Percentiles rank a stretch among this genome's conserved stretches.
These are phyloP conservation scores for Rousettus madagascariensis DNA, from an alignment of 2,797 vertebrate species.

Conservation along the genomic window DNA sequence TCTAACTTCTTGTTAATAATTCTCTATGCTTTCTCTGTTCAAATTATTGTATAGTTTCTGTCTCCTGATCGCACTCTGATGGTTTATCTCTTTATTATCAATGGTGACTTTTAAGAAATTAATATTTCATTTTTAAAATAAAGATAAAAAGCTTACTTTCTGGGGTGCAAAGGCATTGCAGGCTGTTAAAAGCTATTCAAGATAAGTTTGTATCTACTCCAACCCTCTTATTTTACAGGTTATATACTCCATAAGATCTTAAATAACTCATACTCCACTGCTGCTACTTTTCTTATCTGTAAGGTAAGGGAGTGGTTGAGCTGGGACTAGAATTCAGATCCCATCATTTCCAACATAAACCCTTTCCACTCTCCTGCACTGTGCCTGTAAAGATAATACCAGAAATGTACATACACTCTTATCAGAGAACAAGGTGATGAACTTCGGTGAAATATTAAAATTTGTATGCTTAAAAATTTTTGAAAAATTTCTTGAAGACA, in stretches of 20 bases:
- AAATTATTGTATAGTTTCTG: background rate
- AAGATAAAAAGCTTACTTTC: constrained; percentile 47
- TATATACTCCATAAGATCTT: background rate
- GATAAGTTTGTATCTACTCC: background rate
- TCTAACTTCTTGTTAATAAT: background rate
- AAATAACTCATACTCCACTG: background rate
- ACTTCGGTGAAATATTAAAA: background rate
- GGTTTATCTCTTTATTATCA: background rate
- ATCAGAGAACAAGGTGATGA: background rate
- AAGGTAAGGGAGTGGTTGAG: background rate
- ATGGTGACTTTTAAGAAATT: background rate
- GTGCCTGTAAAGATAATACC: background rate
- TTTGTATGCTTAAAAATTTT: background rate
- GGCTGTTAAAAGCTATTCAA: background rate
- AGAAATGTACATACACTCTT: background rate
- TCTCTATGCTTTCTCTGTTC: background rate
- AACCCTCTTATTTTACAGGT: background rate
- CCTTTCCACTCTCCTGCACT: background rate
- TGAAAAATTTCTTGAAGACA: background rate
- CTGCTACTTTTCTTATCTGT: background rate
- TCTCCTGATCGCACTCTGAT: background rate
- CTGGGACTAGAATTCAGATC: background rate
- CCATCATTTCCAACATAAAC: background rate
- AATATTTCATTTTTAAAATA: constrained; percentile 11
- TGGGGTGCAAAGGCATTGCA: background rate